phyloP scores from a whole-genome alignment of 2,888 invertebrate species.

The Adela reaumurella region DNA sequence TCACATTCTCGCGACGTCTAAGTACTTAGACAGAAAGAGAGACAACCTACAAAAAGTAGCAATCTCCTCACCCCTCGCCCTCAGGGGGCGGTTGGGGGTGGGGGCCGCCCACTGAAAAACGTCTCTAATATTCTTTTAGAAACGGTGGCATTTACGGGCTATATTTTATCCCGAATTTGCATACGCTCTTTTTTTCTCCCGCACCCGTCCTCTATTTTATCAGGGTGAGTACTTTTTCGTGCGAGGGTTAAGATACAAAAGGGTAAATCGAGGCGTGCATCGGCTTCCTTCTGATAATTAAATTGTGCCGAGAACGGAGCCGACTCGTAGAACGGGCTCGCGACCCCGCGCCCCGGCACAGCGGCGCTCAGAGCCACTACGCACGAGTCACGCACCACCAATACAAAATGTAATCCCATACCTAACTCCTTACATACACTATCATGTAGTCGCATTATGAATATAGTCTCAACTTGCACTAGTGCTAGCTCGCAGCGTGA shows the following conservation, averaged over 20 bases:
- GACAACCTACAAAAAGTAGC: conserved; percentile 34
- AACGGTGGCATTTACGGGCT: conserved; percentile 61
- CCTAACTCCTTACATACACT: too few relatives aligned
- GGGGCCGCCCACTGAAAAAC: conserved; percentile 54
- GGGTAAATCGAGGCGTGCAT: conserved; percentile 49
- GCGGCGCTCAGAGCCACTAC: too few relatives aligned
- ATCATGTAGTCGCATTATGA: too few relatives aligned
- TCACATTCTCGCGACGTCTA: neutral
- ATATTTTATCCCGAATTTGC: conserved; percentile 61
- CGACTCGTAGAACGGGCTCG: conserved; percentile 3
- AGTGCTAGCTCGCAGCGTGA: too few relatives aligned
- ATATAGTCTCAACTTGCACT: too few relatives aligned
- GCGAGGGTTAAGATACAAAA: conserved; percentile 58
- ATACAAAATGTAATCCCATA: too few relatives aligned
- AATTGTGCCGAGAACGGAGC: conserved; percentile 35
- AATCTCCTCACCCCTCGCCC: conserved; percentile 14
- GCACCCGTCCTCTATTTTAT: conserved; percentile 56
- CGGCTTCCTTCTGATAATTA: conserved; percentile 36
- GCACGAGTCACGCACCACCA: too few relatives aligned
- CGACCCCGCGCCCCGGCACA: neutral
- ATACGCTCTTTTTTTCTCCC: conserved; percentile 51
- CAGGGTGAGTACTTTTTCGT: conserved; percentile 54
- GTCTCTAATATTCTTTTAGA: conserved; percentile 61
- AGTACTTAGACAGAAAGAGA: neutral
- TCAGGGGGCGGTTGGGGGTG: too few relatives aligned